These are phyloP conservation scores for Drosophila fungiperda DNA, from an alignment of 2,888 invertebrate species.

Conservation along the genomic window DNA sequence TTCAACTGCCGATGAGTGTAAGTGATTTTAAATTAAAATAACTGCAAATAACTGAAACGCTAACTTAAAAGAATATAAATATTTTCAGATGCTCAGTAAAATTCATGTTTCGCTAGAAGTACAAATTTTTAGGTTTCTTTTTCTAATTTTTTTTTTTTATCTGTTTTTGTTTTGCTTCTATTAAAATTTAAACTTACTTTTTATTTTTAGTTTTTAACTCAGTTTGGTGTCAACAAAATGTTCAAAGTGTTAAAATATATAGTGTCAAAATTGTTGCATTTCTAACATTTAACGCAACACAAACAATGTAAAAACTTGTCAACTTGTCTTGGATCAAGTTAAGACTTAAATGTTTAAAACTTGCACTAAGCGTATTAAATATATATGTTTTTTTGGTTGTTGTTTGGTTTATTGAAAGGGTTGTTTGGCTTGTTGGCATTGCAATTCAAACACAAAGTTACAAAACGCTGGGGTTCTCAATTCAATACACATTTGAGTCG, in stretches of 20 bases:
- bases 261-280: background rate
- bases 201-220: background rate
- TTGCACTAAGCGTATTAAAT: conserved; percentile 1
- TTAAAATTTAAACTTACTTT: background rate
- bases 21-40: conserved; percentile 35
- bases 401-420: conserved; percentile 7
- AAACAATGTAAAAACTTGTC: conserved; percentile 1
- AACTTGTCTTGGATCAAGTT: background rate
- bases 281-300: background rate
- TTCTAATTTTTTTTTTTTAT: background rate
- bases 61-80: conserved; percentile 1
- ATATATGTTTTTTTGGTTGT: background rate
- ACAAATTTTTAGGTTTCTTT: background rate
- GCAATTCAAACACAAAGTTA: conserved; percentile 23
- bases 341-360: background rate
- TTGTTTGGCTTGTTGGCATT: conserved; percentile 15
- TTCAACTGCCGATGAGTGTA: conserved; percentile 27
- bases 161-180: background rate
- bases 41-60: conserved; percentile 6
- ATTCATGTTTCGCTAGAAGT: background rate
- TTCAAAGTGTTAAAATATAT: background rate
- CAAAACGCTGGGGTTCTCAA: background rate
- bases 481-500: conserved; percentile 30
- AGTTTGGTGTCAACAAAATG: background rate
- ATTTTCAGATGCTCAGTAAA: background rate